phyloP scores from a whole-genome alignment of 2,888 invertebrate genomes.

The Cryptophagus acutangulus region DNA sequence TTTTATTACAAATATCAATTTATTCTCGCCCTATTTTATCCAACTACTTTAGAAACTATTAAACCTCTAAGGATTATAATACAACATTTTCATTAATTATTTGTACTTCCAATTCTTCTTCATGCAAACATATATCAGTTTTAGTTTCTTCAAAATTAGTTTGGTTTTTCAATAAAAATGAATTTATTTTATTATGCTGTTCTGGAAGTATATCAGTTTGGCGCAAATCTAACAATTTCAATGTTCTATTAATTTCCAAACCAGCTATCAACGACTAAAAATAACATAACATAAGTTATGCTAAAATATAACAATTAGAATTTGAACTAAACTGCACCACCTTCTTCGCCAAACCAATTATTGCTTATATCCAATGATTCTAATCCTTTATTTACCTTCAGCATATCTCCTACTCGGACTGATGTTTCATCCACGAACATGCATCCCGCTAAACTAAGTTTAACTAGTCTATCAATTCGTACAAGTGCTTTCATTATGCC shows the following conservation, averaged over 20 bases:
- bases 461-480: constrained; percentile 53
- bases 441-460: constrained; percentile 55
- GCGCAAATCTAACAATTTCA: constrained; percentile 39
- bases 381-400: constrained; percentile 53
- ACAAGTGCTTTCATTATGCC: constrained; percentile 57
- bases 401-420: constrained; percentile 52
- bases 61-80: too few relatives aligned
- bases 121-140: too few relatives aligned
- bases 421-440: constrained; percentile 53
- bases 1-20: too few relatives aligned
- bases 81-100: too few relatives aligned
- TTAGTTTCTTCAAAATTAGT: too few relatives aligned
- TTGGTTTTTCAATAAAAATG: constrained; percentile 51
- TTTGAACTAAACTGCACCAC: constrained; percentile 44
- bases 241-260: constrained; percentile 30
- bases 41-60: too few relatives aligned
- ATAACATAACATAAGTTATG: constrained; percentile 4
- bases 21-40: too few relatives aligned
- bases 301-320: constrained; percentile 32
- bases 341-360: constrained; percentile 56
- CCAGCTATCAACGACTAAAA: constrained; percentile 28
- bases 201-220: constrained; percentile 50
- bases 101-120: too few relatives aligned
- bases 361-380: constrained; percentile 55
- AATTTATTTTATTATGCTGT: constrained; percentile 48